Base-by-base conservation (phyloP, 2,888 invertebrate genomes). In the Melanargia galathea region DNA sequence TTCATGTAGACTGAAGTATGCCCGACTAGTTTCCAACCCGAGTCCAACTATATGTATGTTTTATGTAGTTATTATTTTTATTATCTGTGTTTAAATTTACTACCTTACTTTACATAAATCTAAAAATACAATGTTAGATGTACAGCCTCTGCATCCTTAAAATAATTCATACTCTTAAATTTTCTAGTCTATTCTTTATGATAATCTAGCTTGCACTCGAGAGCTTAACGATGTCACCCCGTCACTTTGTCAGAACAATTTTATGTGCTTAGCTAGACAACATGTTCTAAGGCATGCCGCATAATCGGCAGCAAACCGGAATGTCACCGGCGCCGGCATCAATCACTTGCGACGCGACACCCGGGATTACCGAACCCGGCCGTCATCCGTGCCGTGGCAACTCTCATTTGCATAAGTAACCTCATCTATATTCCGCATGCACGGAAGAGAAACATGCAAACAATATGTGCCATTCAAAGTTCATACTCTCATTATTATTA, bases 371-470 rank as follows among this genome's bases (percentile, higher is more conserved):
- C 78, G 76, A 78, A 79, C 77, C 81, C 71, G 77, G 75, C 83
- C 83, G 82, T 84, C 86, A 84, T 81, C 78, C 81, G 78, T 78
- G 75, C 72, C 75, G 78, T 79, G 79, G 83, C 83, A 79, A 81
- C 79, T 78, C 75, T 76, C 82, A 88, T 88, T 87, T 87, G 86
- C 88, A 87, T 88, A 88, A 88, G 87, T 87, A 87, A 87, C 83
- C 87, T 87, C 87, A 87, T 88, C 85, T 88, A 86, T 88, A 88
- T 88, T 88, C 88, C 83, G 81, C 83, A 81, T 87, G 86, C 86
- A 84, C 76, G 79, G 68, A 76, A 76, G 81, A 81, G 81, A 75
- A 82, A 81, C 84, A 84, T 87, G 88, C 87, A 57, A 86, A 87
- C 88, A 87, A 88, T 87, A 87, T 86, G 86, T 87, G 88, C 82